A percentile compares a stretch with the other conserved stretches of the same genome.
Evolutionary conservation across 1,140 invertebrate genomes (phyloP).

Genomic region (Drosophila parvula): DNA sequence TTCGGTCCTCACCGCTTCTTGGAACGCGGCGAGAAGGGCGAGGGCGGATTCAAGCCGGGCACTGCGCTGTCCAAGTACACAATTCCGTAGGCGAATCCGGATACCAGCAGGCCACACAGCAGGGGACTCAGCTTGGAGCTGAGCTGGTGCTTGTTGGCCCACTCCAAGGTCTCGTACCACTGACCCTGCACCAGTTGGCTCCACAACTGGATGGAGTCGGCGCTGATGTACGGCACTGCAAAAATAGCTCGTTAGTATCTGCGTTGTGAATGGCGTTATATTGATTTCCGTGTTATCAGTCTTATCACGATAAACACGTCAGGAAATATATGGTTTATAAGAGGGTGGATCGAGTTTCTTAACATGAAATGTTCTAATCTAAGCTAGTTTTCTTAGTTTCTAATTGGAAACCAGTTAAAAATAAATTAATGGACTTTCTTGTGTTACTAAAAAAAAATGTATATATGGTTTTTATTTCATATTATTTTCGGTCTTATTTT

Average conservation of each 20-base stretch:
- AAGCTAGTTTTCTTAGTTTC: background rate
- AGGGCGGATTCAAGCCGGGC: slow-evolving; percentile 85
- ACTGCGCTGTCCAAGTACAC: slow-evolving; percentile 85
- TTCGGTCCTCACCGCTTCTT: slow-evolving; percentile 58
- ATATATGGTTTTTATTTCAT: too few relatives aligned
- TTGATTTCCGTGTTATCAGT: slow-evolving; percentile 49
- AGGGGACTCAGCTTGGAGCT: slow-evolving; percentile 57
- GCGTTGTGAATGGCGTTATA: slow-evolving; percentile 26
- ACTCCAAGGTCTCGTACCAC: slow-evolving; percentile 45
- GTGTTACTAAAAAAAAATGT: background rate
- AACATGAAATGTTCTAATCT: background rate
- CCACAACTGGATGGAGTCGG: slow-evolving; percentile 40
- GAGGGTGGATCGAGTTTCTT: background rate
- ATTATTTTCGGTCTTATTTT: too few relatives aligned
- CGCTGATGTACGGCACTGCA: slow-evolving; percentile 65
- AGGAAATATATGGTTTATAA: slow-evolving; percentile 3
- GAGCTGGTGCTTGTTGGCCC: slow-evolving; percentile 58
- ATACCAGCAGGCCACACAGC: slow-evolving; percentile 66
- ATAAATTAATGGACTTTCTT: background rate
- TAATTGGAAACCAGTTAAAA: background rate
- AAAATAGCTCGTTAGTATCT: slow-evolving; percentile 39
- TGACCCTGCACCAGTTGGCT: slow-evolving; percentile 50
- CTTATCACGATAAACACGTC: slow-evolving; percentile 42
- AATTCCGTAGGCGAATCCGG: slow-evolving; percentile 84
- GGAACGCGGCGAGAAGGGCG: slow-evolving; percentile 83